These are phyloP conservation scores for Ascidia mentula DNA, from an alignment of 23 tunicate genomes.

Conservation along the genomic window DNA sequence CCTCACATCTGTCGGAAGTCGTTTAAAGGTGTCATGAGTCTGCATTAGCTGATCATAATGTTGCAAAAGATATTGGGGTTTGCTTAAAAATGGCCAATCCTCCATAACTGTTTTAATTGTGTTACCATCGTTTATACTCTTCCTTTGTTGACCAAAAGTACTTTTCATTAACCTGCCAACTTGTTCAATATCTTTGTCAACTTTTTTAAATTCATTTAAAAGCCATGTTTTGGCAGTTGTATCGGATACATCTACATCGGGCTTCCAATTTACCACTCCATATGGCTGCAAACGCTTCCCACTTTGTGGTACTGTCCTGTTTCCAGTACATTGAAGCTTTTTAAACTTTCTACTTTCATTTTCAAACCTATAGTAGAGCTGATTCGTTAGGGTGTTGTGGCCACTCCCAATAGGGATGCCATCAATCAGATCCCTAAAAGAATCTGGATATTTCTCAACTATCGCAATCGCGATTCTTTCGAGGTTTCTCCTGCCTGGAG, in stretches of 20 bases:
- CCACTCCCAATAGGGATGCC: background rate
- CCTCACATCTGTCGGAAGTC: too few relatives aligned
- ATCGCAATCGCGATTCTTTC: background rate
- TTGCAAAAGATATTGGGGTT: background rate
- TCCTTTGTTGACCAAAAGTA: background rate
- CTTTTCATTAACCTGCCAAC: background rate
- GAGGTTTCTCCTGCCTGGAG: background rate
- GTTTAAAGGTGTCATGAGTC: too few relatives aligned
- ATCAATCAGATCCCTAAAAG: background rate
- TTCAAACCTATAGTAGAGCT: background rate
- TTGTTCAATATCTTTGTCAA: background rate
- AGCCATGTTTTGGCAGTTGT: background rate
- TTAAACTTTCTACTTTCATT: background rate
- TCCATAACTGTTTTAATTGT: background rate
- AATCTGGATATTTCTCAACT: background rate
- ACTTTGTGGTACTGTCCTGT: too few relatives aligned
- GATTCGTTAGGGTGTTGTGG: background rate
- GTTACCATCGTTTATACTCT: background rate
- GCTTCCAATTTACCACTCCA: background rate
- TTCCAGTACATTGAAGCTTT: too few relatives aligned
- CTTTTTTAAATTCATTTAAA: background rate
- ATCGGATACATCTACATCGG: background rate
- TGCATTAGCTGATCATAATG: background rate
- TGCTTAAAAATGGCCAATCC: background rate
- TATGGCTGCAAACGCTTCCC: too few relatives aligned